Evolutionary conservation across 1,140 invertebrate genomes (phyloP).

Genomic region (Drosophila orosa): DNA sequence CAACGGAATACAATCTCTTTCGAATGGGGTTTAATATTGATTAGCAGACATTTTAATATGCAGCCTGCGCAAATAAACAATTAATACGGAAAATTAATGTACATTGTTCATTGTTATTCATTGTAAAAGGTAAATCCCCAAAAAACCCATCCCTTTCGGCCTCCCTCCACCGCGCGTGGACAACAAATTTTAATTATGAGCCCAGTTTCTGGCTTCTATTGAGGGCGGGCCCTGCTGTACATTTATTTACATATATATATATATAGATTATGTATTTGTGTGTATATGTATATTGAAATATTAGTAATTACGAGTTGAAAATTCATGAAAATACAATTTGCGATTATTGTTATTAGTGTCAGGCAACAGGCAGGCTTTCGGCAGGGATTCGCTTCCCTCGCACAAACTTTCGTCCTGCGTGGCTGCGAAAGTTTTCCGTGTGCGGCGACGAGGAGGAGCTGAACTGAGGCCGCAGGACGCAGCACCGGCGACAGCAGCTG

Average conservation of each 20-base stretch:
- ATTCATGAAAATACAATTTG: slow-evolving; percentile 83
- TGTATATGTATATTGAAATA: slow-evolving; percentile 63
- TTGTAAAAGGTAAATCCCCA: slow-evolving; percentile 58
- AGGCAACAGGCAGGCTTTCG: slow-evolving; percentile 58
- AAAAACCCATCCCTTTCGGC: slow-evolving; percentile 3
- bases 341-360: slow-evolving; percentile 82
- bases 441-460: slow-evolving; percentile 12
- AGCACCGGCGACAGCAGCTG: slow-evolving; percentile 64
- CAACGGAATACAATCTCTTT: slow-evolving; percentile 51
- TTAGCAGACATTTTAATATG: slow-evolving; percentile 74
- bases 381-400: slow-evolving; percentile 9
- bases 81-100: slow-evolving; percentile 81
- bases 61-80: slow-evolving; percentile 73
- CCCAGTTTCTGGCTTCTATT: slow-evolving; percentile 55
- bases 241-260: slow-evolving; percentile 41
- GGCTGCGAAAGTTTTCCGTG: slow-evolving; percentile 70
- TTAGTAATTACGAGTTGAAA: slow-evolving; percentile 81
- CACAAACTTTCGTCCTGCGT: slow-evolving; percentile 54
- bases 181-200: slow-evolving; percentile 79
- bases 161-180: slow-evolving; percentile 17
- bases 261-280: slow-evolving; percentile 51
- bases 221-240: slow-evolving; percentile 8
- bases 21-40: slow-evolving; percentile 65
- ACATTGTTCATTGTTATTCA: slow-evolving; percentile 83
- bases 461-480: slow-evolving; percentile 4